A percentile compares a stretch with the other conserved stretches of the same genome.
Evolutionary conservation across 1,140 invertebrate species (phyloP).

Genomic region (Littorina saxatilis): DNA sequence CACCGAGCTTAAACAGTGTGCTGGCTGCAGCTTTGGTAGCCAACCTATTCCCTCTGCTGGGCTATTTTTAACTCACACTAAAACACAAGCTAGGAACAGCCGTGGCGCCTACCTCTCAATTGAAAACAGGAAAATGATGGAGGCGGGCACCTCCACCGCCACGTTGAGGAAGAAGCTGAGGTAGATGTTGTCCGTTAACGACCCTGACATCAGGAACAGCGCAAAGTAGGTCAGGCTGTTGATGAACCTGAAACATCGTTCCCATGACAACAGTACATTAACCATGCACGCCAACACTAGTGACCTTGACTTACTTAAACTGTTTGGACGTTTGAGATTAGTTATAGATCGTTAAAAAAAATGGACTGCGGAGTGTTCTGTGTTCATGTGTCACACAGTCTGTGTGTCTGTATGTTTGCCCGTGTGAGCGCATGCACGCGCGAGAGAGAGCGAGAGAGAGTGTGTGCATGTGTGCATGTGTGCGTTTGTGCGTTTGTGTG

Average conservation of each 20-base stretch:
- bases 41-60: too few relatives aligned
- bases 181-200: not conserved
- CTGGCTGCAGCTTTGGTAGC: too few relatives aligned
- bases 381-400: too few relatives aligned
- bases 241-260: not conserved
- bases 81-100: too few relatives aligned
- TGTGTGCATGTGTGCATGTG: not conserved
- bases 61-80: too few relatives aligned
- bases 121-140: not conserved
- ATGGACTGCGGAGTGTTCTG: too few relatives aligned
- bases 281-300: too few relatives aligned
- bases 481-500: not conserved
- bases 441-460: not conserved
- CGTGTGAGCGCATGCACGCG: conserved; percentile 8
- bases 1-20: too few relatives aligned
- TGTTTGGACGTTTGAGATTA: too few relatives aligned
- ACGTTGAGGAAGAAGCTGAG: not conserved
- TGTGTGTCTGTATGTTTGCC: conserved; percentile 1
- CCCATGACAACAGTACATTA: not conserved
- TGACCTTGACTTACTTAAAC: too few relatives aligned
- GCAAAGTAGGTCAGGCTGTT: conserved; percentile 1
- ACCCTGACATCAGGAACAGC: not conserved
- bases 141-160: not conserved
- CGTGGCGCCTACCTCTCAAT: not conserved
- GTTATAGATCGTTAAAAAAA: too few relatives aligned